phyloP scores from a whole-genome alignment of 2,888 invertebrate genomes.

The Phalera bucephala region DNA sequence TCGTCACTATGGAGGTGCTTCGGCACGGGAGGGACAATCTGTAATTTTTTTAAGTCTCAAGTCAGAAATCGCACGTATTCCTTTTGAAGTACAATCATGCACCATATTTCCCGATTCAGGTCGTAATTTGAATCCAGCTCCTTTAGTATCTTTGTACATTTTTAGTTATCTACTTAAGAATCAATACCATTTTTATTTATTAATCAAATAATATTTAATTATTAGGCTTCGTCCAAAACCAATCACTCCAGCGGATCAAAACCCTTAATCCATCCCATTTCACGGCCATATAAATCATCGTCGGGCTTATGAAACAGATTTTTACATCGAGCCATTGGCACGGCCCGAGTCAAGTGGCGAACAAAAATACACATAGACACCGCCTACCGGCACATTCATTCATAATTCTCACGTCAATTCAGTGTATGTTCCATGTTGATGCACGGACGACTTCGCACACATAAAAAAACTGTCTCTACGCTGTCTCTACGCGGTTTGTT shows the following conservation, averaged over 20 bases:
- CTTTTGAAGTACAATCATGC: no score
- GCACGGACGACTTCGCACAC: constrained; percentile 43
- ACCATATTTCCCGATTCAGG: no score
- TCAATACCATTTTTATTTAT: no score
- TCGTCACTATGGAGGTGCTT: no score
- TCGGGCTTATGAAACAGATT: constrained; percentile 67
- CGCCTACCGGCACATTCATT: constrained; percentile 66
- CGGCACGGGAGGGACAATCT: no score
- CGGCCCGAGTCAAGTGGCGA: constrained; percentile 65
- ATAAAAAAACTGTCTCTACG: constrained; percentile 45
- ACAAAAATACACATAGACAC: constrained; percentile 73
- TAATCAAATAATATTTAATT: no score
- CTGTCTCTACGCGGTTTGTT: constrained; percentile 30
- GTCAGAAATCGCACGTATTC: no score
- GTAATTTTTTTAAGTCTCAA: no score
- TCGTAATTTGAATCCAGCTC: no score
- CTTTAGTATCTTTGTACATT: no score
- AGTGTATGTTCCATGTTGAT: constrained; percentile 46
- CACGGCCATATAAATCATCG: constrained; percentile 66
- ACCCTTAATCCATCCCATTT: constrained; percentile 55
- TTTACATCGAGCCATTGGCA: constrained; percentile 70
- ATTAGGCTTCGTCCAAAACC: not conserved
- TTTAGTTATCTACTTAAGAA: no score
- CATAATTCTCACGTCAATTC: constrained; percentile 60
- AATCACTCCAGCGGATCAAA: constrained; percentile 14